Base-by-base conservation (phyloP, 2,888 invertebrate species). In the Dolomedes plantarius region DNA sequence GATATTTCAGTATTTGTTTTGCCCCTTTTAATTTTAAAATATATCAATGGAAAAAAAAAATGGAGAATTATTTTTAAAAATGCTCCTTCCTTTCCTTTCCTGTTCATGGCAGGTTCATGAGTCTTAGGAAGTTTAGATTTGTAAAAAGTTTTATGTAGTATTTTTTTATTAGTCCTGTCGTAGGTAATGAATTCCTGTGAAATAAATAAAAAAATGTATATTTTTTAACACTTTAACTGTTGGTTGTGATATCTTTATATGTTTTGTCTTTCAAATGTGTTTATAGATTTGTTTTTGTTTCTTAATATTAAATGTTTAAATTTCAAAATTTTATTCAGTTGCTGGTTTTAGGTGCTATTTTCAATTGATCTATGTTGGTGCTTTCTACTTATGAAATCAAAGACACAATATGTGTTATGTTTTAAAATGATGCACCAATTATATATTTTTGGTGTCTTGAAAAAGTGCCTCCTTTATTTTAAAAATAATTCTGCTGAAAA, bases 211-310 rank as follows among this genome's bases (percentile, higher is more conserved):
- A 72, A 62, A 32, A 56, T 72, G 71, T 79, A 72, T 71, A 74
- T 71, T 83, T 67, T 72, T 56, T 56, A 56, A 56, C 56, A 56
- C 23, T 23, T 56, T 72, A 77, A 72, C 50, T 83, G 76, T 76
- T 77, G 83, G 83, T 83, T 83, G 83, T 83, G 83, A 83, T 83
- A 83, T 77, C 71, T 77, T 39, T 83, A 71, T 75, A 46, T 56
- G 39, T 41, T 74, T 67, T 36, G 67, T 77, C 65, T 83, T 83
- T 77, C 72, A 83, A 36, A 67, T 41, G n/a, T 19, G 16, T 32
- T 3, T 56, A 56, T 56, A 56, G 56, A 5, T 56, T 23, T 56
- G 23, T 56, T 46, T 46, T 46, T 16, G 23, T 56, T 56, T 56
- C 56, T 2, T 5, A 3, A 56, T 56, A 19, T 56, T 56, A 23